These are phyloP conservation scores for Caloenas nicobarica DNA, from an alignment of 2,113 vertebrate genomes.

Conservation along the genomic window DNA sequence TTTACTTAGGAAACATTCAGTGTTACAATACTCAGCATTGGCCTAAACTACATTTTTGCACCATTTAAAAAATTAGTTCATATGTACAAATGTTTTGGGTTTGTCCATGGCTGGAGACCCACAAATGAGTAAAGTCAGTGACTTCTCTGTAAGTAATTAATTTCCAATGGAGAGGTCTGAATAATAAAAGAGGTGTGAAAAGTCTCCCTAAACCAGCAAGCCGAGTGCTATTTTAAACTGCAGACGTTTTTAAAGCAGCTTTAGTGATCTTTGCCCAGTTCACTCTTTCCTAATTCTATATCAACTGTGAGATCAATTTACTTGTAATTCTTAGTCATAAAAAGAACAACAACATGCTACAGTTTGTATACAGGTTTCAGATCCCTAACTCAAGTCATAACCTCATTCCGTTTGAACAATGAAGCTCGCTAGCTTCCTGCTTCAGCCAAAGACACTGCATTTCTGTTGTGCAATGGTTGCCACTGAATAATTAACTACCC, in stretches of 20 bases:
- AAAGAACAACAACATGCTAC: not conserved
- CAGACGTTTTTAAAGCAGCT: not conserved
- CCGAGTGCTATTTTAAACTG: not conserved
- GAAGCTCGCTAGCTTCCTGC: not conserved
- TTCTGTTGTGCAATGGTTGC: not conserved
- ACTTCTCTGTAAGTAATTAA: not conserved
- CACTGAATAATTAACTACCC: not conserved
- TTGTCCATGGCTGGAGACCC: not conserved
- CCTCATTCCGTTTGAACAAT: not conserved
- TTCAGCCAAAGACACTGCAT: not conserved
- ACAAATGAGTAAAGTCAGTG: not conserved
- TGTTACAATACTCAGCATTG: not conserved
- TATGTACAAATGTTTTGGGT: not conserved
- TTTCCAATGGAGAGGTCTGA: not conserved
- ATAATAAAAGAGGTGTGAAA: not conserved
- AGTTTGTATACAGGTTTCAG: not conserved
- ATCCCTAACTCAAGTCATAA: not conserved
- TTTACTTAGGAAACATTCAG: not conserved
- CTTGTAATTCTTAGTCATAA: not conserved
- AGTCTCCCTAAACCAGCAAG: not conserved
- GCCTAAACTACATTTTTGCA: not conserved
- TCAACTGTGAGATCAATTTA: not conserved
- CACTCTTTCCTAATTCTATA: not conserved
- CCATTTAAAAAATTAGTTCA: not conserved
- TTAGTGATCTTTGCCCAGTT: not conserved